phyloP scores from a whole-genome alignment of 2,888 invertebrate species.

The Ganaspis brasiliensis region DNA sequence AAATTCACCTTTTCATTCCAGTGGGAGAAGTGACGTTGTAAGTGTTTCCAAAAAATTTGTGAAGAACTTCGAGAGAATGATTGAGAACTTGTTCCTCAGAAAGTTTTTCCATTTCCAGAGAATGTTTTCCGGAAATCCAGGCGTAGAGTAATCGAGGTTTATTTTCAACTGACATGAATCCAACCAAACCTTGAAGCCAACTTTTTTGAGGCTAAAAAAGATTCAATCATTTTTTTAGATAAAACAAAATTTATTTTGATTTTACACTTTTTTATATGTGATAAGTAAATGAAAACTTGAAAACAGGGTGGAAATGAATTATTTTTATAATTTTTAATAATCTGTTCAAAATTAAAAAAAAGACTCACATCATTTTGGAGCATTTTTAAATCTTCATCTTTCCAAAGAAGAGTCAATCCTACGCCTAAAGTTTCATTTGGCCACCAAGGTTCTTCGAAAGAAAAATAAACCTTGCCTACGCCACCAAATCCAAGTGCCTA shows the following conservation, averaged over 20 bases:
- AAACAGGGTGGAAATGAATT: too few species aligned
- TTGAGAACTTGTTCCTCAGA: constrained; percentile 82
- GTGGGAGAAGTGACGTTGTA: constrained; percentile 82
- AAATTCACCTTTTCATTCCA: constrained; percentile 82
- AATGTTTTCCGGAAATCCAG: constrained; percentile 86
- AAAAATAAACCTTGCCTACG: constrained; percentile 86
- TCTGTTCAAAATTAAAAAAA: too few species aligned
- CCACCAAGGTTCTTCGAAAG: constrained; percentile 87
- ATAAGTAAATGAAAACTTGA: too few species aligned
- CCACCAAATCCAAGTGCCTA: constrained; percentile 84
- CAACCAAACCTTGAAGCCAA: constrained; percentile 85
- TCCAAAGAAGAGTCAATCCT: constrained; percentile 83
- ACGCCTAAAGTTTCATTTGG: not conserved
- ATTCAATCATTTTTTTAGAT: too few species aligned
- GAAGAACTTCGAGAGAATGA: constrained; percentile 80
- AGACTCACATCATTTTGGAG: constrained; percentile 61
- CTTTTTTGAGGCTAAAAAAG: constrained; percentile 73
- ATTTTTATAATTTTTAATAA: too few species aligned
- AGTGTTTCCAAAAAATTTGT: constrained; percentile 81
- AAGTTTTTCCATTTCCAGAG: constrained; percentile 84
- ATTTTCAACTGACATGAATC: constrained; percentile 84
- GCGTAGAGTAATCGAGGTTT: constrained; percentile 84
- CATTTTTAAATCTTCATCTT: constrained; percentile 79
- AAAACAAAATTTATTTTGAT: too few species aligned
- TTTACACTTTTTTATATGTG: too few species aligned